Base-by-base conservation (phyloP, 2,888 invertebrate genomes). In the Coelopa pilipes region DNA sequence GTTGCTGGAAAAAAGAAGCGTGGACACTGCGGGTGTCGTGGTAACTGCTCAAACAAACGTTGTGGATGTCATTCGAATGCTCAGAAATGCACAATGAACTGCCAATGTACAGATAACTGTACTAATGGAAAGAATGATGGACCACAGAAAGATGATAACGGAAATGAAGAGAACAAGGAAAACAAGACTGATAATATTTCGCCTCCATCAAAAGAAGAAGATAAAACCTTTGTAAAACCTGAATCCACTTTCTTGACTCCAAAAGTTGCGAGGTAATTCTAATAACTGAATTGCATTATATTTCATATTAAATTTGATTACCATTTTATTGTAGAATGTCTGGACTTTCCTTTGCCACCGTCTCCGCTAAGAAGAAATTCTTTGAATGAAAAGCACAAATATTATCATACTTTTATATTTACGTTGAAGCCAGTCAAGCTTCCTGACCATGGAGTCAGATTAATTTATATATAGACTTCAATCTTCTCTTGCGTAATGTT, bases 331-430 rank as follows among this genome's bases (percentile, higher is more conserved):
- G 47, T 60, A 81, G 82, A 66, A 74, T 80, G 63, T 80, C 81
- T 11, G 78, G 77, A 13, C 63, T 82, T 50, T 77, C 77, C n/a
- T 82, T 81, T 74, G 78, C 79, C 62, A 79, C 78, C 45, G 72
- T 77, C n/a, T 79, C 81, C 0, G 77, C 81, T 19, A 81, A 81
- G 73, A 81, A 79, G 70, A 82, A 81, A 70, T 82, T 82, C 70
- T 82, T 82, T 63, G 75, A 78, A 57, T 78, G 76, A 63, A 4
- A 34, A 34, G 34, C 34, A 34, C 34, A n/a, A n/a, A n/a, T n/a
- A n/a, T n/a, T 34, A 34, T 34, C 34, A 34, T 34, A 34, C 34
- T 34, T 34, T 34, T 34, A 7, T 4, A 34, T 34, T 34, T 4
- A 2, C 34, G 34, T 34, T 34, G 34, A 34, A 34, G 34, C 34